Conservation (phyloP, 2,797 vertebrate species). For the Protosalanx chinensis region DNA sequence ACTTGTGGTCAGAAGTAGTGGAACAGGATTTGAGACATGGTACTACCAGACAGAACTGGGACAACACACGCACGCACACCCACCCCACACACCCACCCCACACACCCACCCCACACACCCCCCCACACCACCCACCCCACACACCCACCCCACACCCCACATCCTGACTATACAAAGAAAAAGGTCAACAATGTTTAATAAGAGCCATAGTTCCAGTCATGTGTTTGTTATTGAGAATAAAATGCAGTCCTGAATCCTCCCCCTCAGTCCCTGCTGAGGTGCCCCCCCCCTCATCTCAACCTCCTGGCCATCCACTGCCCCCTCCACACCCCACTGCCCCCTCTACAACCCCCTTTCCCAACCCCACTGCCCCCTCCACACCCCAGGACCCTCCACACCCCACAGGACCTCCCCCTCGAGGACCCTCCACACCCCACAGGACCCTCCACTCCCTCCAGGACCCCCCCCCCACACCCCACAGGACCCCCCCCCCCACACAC, state of each 20-base stretch:
- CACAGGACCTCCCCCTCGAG: no score
- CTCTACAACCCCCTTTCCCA: background rate
- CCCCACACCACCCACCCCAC: conserved; percentile 19
- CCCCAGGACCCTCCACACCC: no score
- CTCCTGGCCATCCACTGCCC: background rate
- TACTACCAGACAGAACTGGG: no score
- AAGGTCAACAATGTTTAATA: background rate
- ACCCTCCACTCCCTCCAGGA: no score
- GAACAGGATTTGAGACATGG: no score
- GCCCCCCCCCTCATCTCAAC: background rate
- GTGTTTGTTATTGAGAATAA: background rate
- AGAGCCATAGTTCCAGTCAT: background rate
- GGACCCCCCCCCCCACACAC: no score
- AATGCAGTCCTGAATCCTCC: background rate
- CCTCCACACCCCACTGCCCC: background rate
- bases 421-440: no score
- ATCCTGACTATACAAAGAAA: background rate
- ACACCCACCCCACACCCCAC: background rate
- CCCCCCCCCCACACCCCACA: no score
- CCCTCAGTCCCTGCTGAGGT: background rate
- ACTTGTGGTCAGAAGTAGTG: no score
- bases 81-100: background rate
- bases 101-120: background rate
- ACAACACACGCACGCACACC: no score
- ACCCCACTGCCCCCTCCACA: background rate